phyloP scores from a whole-genome alignment of 2,888 invertebrate species.

The Nephrotoma appendiculata region DNA sequence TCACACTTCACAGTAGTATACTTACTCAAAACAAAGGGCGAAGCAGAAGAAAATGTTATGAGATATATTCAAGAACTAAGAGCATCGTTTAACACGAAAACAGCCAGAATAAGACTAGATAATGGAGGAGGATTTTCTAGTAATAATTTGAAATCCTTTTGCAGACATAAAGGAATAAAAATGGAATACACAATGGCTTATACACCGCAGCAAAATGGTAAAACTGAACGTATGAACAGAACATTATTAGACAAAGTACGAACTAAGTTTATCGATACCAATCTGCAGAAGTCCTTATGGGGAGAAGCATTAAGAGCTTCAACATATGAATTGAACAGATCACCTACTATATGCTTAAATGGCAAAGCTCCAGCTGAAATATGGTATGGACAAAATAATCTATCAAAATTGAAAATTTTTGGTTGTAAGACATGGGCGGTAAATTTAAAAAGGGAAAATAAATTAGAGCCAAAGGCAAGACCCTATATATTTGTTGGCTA shows the following conservation, averaged over 20 bases:
- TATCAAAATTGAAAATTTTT: too few relatives aligned
- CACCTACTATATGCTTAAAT: not conserved
- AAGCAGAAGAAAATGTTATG: slow-evolving; percentile 12
- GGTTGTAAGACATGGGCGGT: too few relatives aligned
- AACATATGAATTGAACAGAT: not conserved
- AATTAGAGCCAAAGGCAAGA: too few relatives aligned
- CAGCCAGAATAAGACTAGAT: slow-evolving; percentile 10
- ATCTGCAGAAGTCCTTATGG: slow-evolving; percentile 5
- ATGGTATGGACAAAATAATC: slow-evolving; percentile 9
- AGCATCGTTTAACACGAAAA: slow-evolving; percentile 9
- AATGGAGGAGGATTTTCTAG: slow-evolving; percentile 3
- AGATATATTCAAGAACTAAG: slow-evolving; percentile 7
- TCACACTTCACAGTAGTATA: not conserved
- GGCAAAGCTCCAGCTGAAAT: slow-evolving; percentile 10
- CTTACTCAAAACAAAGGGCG: slow-evolving; percentile 9
- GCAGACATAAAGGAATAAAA: slow-evolving; percentile 1
- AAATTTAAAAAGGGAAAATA: too few relatives aligned
- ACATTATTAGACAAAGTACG: slow-evolving; percentile 9
- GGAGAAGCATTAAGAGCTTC: not conserved
- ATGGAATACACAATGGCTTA: slow-evolving; percentile 9
- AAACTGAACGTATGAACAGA: slow-evolving; percentile 7
- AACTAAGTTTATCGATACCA: slow-evolving; percentile 9
- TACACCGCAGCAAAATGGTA: not conserved
- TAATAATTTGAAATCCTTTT: not conserved
- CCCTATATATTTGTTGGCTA: too few relatives aligned